Conservation (phyloP, 2,888 invertebrate genomes). For the Chelonus formosanus region DNA sequence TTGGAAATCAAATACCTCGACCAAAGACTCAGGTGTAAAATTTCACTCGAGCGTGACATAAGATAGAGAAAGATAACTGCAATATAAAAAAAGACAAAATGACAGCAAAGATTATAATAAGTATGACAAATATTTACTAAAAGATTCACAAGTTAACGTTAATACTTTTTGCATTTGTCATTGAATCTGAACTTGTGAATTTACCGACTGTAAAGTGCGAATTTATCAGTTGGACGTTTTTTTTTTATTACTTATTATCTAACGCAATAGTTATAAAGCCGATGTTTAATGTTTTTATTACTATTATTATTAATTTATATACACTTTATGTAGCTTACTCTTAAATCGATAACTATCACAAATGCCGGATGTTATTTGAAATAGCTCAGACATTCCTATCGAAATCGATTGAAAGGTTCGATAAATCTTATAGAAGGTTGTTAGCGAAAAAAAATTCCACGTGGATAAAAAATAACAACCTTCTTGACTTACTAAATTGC, state of each 20-base stretch:
- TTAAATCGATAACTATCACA: slow-evolving; percentile 23
- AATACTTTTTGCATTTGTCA: not conserved
- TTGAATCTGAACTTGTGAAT: no score
- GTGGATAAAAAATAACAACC: slow-evolving; percentile 6
- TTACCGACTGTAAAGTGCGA: not conserved
- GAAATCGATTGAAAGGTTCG: slow-evolving; percentile 22
- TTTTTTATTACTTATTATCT: not conserved
- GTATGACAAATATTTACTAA: slow-evolving; percentile 21
- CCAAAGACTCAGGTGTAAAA: slow-evolving; percentile 5
- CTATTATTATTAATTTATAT: slow-evolving; percentile 20
- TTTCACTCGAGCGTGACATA: slow-evolving; percentile 6
- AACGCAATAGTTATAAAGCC: slow-evolving; percentile 12
- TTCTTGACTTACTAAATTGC: slow-evolving; percentile 4
- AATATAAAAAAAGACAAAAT: slow-evolving; percentile 2
- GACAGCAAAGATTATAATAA: not conserved
- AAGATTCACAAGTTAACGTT: slow-evolving; percentile 21
- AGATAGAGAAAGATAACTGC: slow-evolving; percentile 9
- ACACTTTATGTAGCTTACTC: slow-evolving; percentile 5
- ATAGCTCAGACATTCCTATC: slow-evolving; percentile 15
- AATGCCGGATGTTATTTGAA: slow-evolving; percentile 29
- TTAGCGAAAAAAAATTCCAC: slow-evolving; percentile 16
- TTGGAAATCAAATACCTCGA: slow-evolving; percentile 12
- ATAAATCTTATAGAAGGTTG: slow-evolving; percentile 14
- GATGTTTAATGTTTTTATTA: slow-evolving; percentile 9
- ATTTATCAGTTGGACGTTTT: not conserved